Percentiles rank a stretch among this genome's conserved stretches.
These are phyloP conservation scores for Oscheius sp. DNA, from an alignment of 2,888 invertebrate genomes.

Conservation along the genomic window DNA sequence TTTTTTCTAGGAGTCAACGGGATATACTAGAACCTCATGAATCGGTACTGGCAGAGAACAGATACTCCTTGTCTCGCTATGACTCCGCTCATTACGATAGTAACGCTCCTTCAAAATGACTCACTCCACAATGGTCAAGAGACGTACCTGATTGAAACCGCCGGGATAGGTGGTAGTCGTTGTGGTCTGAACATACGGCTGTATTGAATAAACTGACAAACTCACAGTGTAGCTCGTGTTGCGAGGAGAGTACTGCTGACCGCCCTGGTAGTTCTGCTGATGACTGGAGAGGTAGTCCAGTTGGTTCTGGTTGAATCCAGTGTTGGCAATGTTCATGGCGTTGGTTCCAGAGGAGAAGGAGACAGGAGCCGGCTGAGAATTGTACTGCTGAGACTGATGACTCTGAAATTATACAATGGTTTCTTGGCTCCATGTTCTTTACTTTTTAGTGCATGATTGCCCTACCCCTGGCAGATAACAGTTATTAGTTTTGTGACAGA, in stretches of 20 bases:
- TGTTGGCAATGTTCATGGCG: slow-evolving; percentile 49
- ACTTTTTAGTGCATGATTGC: too few relatives aligned
- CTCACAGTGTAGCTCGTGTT: slow-evolving; percentile 20
- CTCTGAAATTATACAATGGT: background rate
- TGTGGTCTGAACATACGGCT: background rate
- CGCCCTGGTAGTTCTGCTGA: slow-evolving; percentile 49
- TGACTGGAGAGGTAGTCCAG: slow-evolving; percentile 51
- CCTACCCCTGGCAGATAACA: background rate
- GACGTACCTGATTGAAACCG: slow-evolving; percentile 18
- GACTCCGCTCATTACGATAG: slow-evolving; percentile 19
- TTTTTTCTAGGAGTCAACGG: slow-evolving; percentile 10
- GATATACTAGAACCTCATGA: slow-evolving; percentile 8
- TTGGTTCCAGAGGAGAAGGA: slow-evolving; percentile 30
- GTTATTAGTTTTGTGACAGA: background rate
- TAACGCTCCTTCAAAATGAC: slow-evolving; percentile 7
- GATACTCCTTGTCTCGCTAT: slow-evolving; percentile 25
- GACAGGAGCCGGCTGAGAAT: background rate
- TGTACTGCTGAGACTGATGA: slow-evolving; percentile 35
- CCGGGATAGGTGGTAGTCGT: slow-evolving; percentile 15
- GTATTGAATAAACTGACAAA: background rate
- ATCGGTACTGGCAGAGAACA: slow-evolving; percentile 8
- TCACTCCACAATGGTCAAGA: background rate
- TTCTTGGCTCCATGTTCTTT: too few relatives aligned
- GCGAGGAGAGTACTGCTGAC: slow-evolving; percentile 48
- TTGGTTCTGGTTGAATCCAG: slow-evolving; percentile 60